These are phyloP conservation scores for Shinisaurus crocodilurus DNA, from an alignment of 2,113 vertebrate species.

Conservation along the genomic window DNA sequence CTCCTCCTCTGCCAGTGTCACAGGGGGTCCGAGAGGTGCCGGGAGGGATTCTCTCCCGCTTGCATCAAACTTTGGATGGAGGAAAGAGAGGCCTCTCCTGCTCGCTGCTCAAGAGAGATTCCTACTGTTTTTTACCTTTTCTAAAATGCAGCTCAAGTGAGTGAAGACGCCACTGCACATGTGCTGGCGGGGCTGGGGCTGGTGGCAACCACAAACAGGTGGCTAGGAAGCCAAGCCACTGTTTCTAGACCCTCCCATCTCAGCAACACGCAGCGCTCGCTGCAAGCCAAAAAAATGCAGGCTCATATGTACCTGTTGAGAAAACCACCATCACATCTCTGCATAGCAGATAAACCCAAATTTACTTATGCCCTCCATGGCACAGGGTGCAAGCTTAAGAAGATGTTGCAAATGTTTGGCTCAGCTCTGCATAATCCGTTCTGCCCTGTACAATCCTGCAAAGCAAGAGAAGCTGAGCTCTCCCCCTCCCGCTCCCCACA, in stretches of 20 bases:
- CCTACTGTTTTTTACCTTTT: background rate
- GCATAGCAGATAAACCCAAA: background rate
- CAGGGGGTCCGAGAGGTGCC: background rate
- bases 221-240: no score
- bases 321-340: background rate
- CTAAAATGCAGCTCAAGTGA: background rate
- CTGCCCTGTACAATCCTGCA: background rate
- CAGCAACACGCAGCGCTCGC: no score
- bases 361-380: no score
- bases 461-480: background rate
- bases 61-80: background rate
- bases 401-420: background rate
- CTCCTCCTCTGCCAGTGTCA: no score
- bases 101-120: no score
- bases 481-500: slow-evolving; percentile 32
- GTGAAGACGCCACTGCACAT: background rate
- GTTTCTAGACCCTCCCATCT: no score
- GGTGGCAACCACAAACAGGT: background rate
- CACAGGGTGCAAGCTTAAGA: no score
- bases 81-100: background rate
- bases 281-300: background rate
- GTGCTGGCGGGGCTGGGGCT: no score
- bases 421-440: background rate
- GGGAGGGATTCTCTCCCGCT: background rate
- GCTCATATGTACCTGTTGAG: background rate